Evolutionary conservation across 2,888 invertebrate species (phyloP).

Genomic region (Folsomia candida): DNA sequence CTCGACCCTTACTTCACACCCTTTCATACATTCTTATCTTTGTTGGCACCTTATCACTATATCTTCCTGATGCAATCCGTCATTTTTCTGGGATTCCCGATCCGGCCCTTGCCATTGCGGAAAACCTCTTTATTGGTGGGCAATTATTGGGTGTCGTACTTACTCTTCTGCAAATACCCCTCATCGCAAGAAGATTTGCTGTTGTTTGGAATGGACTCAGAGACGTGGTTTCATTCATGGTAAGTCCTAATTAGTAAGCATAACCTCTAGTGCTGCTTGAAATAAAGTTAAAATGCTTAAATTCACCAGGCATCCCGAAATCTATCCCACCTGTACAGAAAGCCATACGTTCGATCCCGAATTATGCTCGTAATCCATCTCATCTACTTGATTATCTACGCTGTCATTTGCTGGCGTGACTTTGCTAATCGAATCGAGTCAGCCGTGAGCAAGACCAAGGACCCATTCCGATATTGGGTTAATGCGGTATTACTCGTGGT

Average conservation of each 20-base stretch:
- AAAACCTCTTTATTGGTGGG: background rate
- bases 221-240: background rate
- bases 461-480: background rate
- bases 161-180: background rate
- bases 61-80: background rate
- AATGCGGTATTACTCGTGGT: background rate
- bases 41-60: background rate
- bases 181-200: background rate
- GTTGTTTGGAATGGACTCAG: background rate
- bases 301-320: background rate
- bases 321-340: background rate
- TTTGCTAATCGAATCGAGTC: background rate
- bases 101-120: background rate
- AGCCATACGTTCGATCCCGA: background rate
- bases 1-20: background rate
- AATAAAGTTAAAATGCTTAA: background rate
- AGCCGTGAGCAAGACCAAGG: background rate
- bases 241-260: background rate
- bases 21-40: background rate
- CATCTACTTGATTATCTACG: background rate
- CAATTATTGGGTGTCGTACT: background rate
- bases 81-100: background rate
- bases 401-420: background rate
- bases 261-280: background rate
- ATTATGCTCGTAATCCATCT: background rate